Base-by-base conservation (phyloP, 1,140 invertebrate species). In the Lordiphosa stackelbergi region DNA sequence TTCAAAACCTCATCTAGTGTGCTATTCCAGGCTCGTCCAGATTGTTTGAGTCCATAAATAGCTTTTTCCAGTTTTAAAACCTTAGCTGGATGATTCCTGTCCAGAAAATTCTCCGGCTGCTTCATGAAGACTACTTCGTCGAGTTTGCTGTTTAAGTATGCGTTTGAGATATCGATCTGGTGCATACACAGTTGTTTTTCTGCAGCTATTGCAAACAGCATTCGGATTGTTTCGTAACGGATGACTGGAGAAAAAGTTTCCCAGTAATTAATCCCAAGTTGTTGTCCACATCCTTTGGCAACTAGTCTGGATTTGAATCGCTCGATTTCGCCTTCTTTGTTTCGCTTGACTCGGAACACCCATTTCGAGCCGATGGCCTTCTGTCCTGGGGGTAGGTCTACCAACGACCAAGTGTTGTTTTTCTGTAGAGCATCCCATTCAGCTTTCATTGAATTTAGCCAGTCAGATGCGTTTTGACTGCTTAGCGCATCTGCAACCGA, bases 121-220 rank as follows among this genome's bases (percentile, higher is more conserved):
- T 28, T 47, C 22, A 47, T 47, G n/a, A 1, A 28, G 8, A 47
- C 45, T 11, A 2, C 10, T 28, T 47, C 45, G 10, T 31, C n/a
- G 19, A 47, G 45, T 31, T 48, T 34, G n/a, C 34, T 34, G 12
- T 48, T 48, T 48, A 48, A 11, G 46, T 48, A 48, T 48, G 46
- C 46, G 5, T 45, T 45, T 0, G 42, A 45, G 8, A 48, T 48
- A 19, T 48, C 46, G 34, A 48, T 9, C 12, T 48, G 46, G 34
- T 13, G 46, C 46, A 45, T 24, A 19, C 24, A 45, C 6, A 45
- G 42, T 31, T 35, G 22, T 13, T 48, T 48, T 31, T 31, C 46
- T 31, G 46, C 46, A 12, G 28, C 46, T 11, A 48, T 48, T 4
- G 45, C 45, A 4, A 47, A 47, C 31, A 47, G 31, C 24, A 47